Evolutionary conservation across 2,888 invertebrate species (phyloP), one percentile per base, ranked within the genome.

Genomic region (Penaeus monodon): DNA sequence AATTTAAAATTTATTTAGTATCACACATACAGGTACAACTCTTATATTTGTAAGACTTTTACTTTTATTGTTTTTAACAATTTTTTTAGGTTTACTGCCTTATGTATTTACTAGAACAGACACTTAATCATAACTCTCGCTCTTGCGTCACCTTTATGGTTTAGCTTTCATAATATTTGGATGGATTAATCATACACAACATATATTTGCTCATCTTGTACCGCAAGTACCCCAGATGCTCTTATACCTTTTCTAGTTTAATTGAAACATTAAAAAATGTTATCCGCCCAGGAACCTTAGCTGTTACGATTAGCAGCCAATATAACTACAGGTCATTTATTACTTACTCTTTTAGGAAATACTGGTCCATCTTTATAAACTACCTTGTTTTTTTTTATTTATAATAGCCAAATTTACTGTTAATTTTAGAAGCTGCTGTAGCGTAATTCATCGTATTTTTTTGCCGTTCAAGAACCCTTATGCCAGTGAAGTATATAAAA

Each of bases 191-290:
- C 94, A 94, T 90, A 93, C 93, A 0, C 94, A 94, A 91, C 93
- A 94, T 91, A 95, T 95, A 94, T 94, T 95, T 92, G 93, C 94
- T 1, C 95, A 95, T 91, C 92, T 95, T 93, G 94, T 95, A 0
- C 95, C 95, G 0, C 93, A 94, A 93, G 95, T 90, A 95, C 95
- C 0, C 95, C 95, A 0, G 88, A 91, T 12, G 91, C 94, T 91
- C 91, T 96, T 91, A 95, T 95, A 93, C 95, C 95, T 63, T 95
- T 96, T 93, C 95, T 96, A 94, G 95, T 14, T 92, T 95, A 92
- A 95, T 95, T 94, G 95, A 96, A 94, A 94, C 94, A 94, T 95
- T 93, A 96, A 95, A 91, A 95, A n/a, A n/a, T n/a, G n/a, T n/a
- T n/a, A n/a, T n/a, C n/a, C n/a, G n/a, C n/a, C n/a, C n/a, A n/a